A percentile compares a stretch with the other conserved stretches of the same genome.
These are phyloP conservation scores for Limenitis camilla DNA, from an alignment of 2,888 invertebrate species.

Conservation along the genomic window DNA sequence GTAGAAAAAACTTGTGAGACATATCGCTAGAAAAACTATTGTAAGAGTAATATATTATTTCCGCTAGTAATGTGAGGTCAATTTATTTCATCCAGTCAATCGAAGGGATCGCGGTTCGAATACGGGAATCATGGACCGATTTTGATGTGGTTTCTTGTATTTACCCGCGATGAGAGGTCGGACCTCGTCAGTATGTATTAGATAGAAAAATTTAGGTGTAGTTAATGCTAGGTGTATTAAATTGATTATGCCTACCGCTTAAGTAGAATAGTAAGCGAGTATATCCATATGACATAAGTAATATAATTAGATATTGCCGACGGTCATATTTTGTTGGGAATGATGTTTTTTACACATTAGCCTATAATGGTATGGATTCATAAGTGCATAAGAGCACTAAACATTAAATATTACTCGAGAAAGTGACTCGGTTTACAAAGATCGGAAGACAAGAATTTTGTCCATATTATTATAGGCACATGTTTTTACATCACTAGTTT, in stretches of 20 bases:
- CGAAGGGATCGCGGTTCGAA: slow-evolving; percentile 21
- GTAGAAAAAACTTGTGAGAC: slow-evolving; percentile 67
- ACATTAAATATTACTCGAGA: no score
- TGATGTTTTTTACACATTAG: no score
- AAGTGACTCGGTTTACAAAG: no score
- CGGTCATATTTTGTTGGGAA: slow-evolving; percentile 24
- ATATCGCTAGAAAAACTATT: slow-evolving; percentile 67
- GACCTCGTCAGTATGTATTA: slow-evolving; percentile 56
- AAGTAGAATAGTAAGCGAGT: slow-evolving; percentile 39
- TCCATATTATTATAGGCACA: slow-evolving; percentile 6
- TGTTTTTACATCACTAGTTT: slow-evolving; percentile 5
- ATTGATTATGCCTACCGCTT: slow-evolving; percentile 57
- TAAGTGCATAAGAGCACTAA: no score
- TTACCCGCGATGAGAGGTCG: slow-evolving; percentile 37
- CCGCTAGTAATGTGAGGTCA: slow-evolving; percentile 54
- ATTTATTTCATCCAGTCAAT: slow-evolving; percentile 66
- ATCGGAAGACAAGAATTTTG: no score
- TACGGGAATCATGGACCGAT: no score
- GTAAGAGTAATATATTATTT: slow-evolving; percentile 50
- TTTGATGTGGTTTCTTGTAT: not conserved
- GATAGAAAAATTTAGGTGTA: slow-evolving; percentile 67
- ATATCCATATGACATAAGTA: slow-evolving; percentile 42
- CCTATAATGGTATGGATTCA: no score
- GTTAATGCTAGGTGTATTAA: slow-evolving; percentile 40
- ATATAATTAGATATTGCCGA: slow-evolving; percentile 27